Conservation (phyloP, 2,888 invertebrate species). For the Agriopis aurantiaria region DNA sequence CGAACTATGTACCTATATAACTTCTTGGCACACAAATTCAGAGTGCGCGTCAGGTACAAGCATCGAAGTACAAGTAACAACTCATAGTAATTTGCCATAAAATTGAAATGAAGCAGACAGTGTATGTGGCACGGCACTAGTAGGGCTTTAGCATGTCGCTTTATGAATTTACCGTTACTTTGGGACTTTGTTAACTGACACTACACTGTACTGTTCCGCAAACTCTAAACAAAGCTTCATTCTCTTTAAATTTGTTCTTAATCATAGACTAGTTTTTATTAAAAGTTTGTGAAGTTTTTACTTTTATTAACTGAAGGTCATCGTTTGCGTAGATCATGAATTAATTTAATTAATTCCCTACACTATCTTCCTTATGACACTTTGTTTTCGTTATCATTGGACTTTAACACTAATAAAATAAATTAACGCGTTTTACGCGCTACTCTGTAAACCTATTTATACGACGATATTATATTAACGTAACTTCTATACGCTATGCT, state of each 20-base stretch:
- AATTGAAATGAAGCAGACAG: conserved; percentile 30
- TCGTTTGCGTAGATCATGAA: conserved; percentile 4
- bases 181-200: conserved; percentile 10
- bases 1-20: not conserved
- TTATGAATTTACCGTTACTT: conserved; percentile 29
- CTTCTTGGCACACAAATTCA: not conserved
- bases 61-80: not conserved
- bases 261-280: not conserved
- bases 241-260: not conserved
- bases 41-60: not conserved
- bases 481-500: too few species aligned
- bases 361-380: conserved; percentile 3
- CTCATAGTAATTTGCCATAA: conserved; percentile 33
- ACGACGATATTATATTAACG: too few species aligned
- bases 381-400: conserved; percentile 11
- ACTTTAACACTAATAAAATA: conserved; percentile 8
- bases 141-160: conserved; percentile 23
- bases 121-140: conserved; percentile 24
- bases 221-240: not conserved
- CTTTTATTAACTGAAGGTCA: conserved; percentile 5
- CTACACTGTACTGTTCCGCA: not conserved
- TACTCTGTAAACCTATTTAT: not conserved
- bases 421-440: not conserved
- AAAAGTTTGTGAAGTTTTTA: not conserved
- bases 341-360: not conserved